Conservation (phyloP, 2,113 vertebrate genomes). For the Hydropotes inermis region DNA sequence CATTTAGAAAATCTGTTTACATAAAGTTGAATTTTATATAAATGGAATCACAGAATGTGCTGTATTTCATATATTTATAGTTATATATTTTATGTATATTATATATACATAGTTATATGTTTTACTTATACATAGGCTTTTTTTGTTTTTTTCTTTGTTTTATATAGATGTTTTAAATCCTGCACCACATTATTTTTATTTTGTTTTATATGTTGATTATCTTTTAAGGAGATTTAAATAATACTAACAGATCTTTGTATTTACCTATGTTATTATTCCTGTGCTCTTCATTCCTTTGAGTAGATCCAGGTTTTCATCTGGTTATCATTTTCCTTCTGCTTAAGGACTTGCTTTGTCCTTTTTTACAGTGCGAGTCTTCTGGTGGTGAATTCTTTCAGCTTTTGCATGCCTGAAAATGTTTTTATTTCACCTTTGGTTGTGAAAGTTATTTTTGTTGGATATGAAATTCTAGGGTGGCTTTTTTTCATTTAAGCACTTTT, state of each 20-base stretch:
- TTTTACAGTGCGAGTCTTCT: not conserved
- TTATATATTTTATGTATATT: not conserved
- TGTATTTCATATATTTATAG: not conserved
- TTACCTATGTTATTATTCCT: not conserved
- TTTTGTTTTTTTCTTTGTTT: not conserved
- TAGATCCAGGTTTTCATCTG: not conserved
- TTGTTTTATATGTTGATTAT: not conserved
- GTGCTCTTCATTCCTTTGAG: constrained; percentile 20
- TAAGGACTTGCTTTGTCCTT: not conserved
- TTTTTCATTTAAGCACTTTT: not conserved
- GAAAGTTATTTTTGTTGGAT: not conserved
- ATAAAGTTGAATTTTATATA: constrained; percentile 5
- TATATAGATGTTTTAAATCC: not conserved
- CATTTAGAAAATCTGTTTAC: not conserved
- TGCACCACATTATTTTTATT: not conserved
- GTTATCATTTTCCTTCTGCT: not conserved
- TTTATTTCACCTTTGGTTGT: constrained; percentile 22
- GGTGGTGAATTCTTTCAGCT: not conserved
- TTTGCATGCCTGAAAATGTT: not conserved
- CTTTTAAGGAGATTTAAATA: constrained; percentile 40
- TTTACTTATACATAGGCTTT: not conserved
- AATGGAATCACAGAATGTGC: not conserved
- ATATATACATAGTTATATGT: not conserved
- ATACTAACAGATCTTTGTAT: not conserved
- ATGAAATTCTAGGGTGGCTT: not conserved